A percentile compares a stretch with the other conserved stretches of the same genome.
Evolutionary conservation across 1,140 invertebrate genomes (phyloP).

Genomic region (Cataglyphis hispanica): DNA sequence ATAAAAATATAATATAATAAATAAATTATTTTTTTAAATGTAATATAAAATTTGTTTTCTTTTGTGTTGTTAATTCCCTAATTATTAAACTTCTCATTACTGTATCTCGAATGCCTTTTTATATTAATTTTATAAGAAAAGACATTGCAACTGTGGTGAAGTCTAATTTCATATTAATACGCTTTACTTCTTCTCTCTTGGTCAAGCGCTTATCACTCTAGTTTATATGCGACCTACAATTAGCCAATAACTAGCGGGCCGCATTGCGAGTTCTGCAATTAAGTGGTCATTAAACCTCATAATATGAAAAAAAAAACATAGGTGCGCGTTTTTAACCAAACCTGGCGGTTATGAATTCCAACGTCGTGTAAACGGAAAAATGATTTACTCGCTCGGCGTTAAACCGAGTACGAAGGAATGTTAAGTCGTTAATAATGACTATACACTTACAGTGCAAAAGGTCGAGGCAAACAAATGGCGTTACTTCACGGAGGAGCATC

Average conservation of each 20-base stretch:
- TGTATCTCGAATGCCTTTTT: neutral
- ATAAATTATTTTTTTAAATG: neutral
- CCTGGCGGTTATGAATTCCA: slow-evolving; percentile 16
- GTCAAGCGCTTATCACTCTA: slow-evolving; percentile 39
- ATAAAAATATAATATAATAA: neutral
- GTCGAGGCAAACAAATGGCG: slow-evolving; percentile 49
- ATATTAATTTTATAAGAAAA: neutral
- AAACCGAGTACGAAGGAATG: slow-evolving; percentile 25
- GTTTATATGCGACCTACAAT: slow-evolving; percentile 62
- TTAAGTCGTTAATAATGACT: slow-evolving; percentile 50
- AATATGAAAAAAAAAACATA: slow-evolving; percentile 49
- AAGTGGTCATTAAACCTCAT: slow-evolving; percentile 69
- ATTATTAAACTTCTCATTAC: neutral
- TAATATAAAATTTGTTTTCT: neutral
- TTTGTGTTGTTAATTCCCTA: neutral
- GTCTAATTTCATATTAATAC: slow-evolving; percentile 7
- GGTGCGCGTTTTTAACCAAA: slow-evolving; percentile 31
- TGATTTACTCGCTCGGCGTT: slow-evolving; percentile 29
- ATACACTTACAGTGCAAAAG: slow-evolving; percentile 30
- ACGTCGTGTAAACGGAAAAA: slow-evolving; percentile 35
- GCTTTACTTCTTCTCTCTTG: slow-evolving; percentile 7
- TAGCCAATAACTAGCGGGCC: slow-evolving; percentile 63
- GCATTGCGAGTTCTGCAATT: slow-evolving; percentile 63
- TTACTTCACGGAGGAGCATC: slow-evolving; percentile 30
- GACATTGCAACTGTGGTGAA: neutral